Base-by-base conservation (phyloP, 2,888 invertebrate genomes). In the Iphiclides podalirius region DNA sequence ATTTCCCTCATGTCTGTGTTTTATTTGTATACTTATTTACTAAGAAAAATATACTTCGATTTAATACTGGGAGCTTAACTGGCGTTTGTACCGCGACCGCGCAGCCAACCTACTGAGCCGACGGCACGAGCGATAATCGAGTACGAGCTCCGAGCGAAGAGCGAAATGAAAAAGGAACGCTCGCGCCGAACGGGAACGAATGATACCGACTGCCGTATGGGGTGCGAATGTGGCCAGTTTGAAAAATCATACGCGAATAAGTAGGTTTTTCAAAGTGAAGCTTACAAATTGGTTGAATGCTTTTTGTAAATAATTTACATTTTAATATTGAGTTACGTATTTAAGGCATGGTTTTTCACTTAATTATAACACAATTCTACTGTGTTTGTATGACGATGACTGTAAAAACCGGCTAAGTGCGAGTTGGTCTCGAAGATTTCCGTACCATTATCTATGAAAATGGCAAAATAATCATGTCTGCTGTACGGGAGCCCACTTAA, bases 1-100 rank as follows among this genome's bases (percentile, higher is more conserved):
- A 95, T 95, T 90, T 95, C 95, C 87, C 95, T 92, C 95, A 95
- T 94, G 13, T 33, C 40, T 66, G 51, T 67, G 47, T 59, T 61
- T 55, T 66, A 57, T 63, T 66, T 65, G 58, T 66, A 66, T 54
- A 58, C 60, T 57, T 63, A 64, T 53, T 41, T 58, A 58, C 51
- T 50, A 50, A 53, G 52, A 43, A 57, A 55, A 40, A 28, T 28
- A 28, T 9, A 9, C 4, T 57, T 54, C 53, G 16, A 17, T 34
- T 38, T 20, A 16, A 28, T 17, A 36, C 31, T 39, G 16, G 28
- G 16, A 35, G 33, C 34, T 36, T 46, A 55, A 52, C 38, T 48
- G 34, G 45, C 42, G 52, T 55, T 16, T 48, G 40, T 36, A 42
- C 57, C 53, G 55, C 62, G 57, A 50, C 68, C 66, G 68, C 67